Evolutionary conservation across 2,888 invertebrate species (phyloP), one percentile per base, ranked within the genome.

Genomic region (Lamellibrachia satsuma): DNA sequence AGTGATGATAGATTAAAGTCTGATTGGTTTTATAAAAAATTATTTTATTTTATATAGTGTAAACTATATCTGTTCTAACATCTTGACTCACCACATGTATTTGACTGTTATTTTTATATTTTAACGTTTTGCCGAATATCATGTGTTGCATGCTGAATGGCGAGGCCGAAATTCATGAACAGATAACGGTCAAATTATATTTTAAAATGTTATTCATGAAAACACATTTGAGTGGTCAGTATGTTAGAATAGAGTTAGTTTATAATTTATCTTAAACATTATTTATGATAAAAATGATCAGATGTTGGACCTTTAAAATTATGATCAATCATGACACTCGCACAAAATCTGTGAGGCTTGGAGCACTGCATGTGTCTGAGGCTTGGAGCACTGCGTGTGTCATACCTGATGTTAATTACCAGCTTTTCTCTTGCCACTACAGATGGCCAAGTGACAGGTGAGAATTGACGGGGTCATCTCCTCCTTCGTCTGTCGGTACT

Each of bases 371-470:
- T 15, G 75, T 75, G 75, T 75, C 75, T 75, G 22, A 22, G 75
- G 75, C 75, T 75, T 75, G 75, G 75, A 75, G 75, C 75, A 75
- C 75, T 75, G 75, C 22, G 75, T 15, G 75, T 75, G 75, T 75
- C 75, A n/a, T 75, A 75, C 22, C 75, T 75, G 75, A 75, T 75
- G 75, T 75, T 75, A 75, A 75, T 75, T n/a, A 22, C 75, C 75
- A 75, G 75, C 75, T 75, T 75, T 75, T n/a, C n/a, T 75, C 75
- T 75, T 75, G 75, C 75, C 75, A 11, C 75, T 75, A 75, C 75
- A 75, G 75, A 75, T 75, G 75, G 75, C 15, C 75, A 15, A 3
- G 75, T 75, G 75, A 75, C 75, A 75, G 75, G 75, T 75, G 75
- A 75, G 75, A 75, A 75, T 75, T 75, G 75, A 75, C 75, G 75